Evolutionary conservation across 53 echinoderm and acorn worm genomes (phyloP).

Genomic region (Apostichopus leukothele): DNA sequence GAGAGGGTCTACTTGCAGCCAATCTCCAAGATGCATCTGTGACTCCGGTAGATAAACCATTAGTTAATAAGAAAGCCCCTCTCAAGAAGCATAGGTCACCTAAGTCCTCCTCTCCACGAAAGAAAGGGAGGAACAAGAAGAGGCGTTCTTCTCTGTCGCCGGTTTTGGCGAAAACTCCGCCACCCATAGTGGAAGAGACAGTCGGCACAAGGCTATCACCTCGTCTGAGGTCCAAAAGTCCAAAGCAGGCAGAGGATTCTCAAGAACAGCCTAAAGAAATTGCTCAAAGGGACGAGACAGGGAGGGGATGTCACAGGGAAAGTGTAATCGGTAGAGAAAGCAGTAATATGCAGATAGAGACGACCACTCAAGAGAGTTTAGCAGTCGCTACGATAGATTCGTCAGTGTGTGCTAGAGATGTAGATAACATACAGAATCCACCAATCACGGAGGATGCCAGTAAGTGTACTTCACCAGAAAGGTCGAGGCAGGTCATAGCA

Average conservation of each 20-base stretch:
- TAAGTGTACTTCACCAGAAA: background rate
- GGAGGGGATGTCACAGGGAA: background rate
- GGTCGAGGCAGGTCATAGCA: background rate
- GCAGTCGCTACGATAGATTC: background rate
- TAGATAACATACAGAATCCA: background rate
- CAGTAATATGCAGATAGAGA: background rate
- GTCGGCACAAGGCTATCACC: conserved; percentile 31
- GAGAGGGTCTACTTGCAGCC: background rate
- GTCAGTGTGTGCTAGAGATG: background rate
- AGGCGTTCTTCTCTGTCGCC: conserved; percentile 4
- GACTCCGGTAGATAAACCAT: background rate
- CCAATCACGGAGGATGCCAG: background rate
- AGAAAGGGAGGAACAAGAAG: background rate
- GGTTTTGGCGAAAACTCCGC: background rate
- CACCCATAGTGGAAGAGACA: background rate
- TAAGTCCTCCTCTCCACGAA: conserved; percentile 1
- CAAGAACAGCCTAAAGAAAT: background rate
- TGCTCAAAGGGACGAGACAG: background rate
- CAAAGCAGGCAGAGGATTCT: background rate
- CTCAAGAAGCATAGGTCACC: background rate
- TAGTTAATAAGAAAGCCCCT: background rate
- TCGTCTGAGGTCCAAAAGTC: conserved; percentile 8
- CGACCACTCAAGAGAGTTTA: conserved; percentile 10
- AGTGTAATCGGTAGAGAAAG: background rate
- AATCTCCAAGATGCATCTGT: background rate